Conservation (phyloP, 2,888 invertebrate genomes). For the Leucophora obtusa region DNA sequence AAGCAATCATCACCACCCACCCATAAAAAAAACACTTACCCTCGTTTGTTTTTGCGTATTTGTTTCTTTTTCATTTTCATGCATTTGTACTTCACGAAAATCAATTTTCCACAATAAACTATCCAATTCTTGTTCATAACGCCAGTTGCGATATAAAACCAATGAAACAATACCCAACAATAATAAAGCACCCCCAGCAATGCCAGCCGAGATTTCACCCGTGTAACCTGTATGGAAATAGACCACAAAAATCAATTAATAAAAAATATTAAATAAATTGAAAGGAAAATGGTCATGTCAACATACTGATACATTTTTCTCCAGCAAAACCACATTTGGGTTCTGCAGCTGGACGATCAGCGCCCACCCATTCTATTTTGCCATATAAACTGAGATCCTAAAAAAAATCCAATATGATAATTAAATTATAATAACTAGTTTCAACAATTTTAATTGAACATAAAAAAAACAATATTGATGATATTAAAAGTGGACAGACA, state of each 20-base stretch:
- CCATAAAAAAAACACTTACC: conserved; percentile 66
- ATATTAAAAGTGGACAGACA: not conserved
- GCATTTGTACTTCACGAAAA: conserved; percentile 90
- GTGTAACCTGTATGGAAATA: conserved; percentile 84
- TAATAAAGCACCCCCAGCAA: conserved; percentile 87
- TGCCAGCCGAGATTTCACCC: conserved; percentile 89
- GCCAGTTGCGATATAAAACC: conserved; percentile 92
- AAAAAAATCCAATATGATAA: not conserved
- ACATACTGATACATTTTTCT: conserved; percentile 94
- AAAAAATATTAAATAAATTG: not conserved
- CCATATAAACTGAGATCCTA: conserved; percentile 88
- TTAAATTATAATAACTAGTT: not conserved
- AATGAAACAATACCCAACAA: conserved; percentile 86
- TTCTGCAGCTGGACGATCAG: conserved; percentile 87
- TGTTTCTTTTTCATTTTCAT: conserved; percentile 80
- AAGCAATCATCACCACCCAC: not conserved
- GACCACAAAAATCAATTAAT: not conserved
- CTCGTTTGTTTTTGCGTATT: conserved; percentile 76
- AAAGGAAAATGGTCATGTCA: not conserved
- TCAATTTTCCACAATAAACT: conserved; percentile 96
- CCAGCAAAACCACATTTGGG: conserved; percentile 94
- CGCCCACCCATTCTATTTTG: conserved; percentile 88
- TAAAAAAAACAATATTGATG: conserved; percentile 3
- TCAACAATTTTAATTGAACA: conserved; percentile 5
- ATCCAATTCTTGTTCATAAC: conserved; percentile 95